Base-by-base conservation (phyloP, 2,888 invertebrate genomes). In the Hartigia nigra region DNA sequence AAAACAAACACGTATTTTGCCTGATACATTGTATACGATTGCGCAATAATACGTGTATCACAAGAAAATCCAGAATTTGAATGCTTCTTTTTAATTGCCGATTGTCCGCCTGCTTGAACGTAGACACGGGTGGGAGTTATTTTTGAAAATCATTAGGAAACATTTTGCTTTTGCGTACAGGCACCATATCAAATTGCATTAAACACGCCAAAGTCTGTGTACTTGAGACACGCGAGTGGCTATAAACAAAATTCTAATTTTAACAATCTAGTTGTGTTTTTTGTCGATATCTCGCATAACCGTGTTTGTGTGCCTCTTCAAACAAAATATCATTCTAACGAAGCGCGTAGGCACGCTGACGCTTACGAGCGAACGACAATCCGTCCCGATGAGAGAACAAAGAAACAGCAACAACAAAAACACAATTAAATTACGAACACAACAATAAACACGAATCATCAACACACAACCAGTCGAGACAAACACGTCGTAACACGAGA, bases 21-120 rank as follows among this genome's bases (percentile, higher is more conserved):
- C 5, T 23, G 5, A 34, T 34, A 34, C 4, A 34, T 34, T 3
- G 34, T 34, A 34, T 34, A 34, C 4, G 1, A 34, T 34, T 34
- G 34, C 4, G 3, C 34, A 34, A 34, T 34, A 34, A 76, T 35
- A 39, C 74, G 70, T 32, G 78, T 12, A 35, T 75, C 80, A 77
- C 79, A 76, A 79, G 79, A 78, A 69, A 78, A 79, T 70, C 32
- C 74, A 70, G 74, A 77, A 76, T 74, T 77, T 78, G 78, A 72
- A 80, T 77, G 79, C 80, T n/a, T n/a, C 31, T 70, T 12, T 4
- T 70, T 31, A 12, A 31, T 5, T 70, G 5, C 4, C 31, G 14
- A 4, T 1, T 39, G 39, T 14, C 1, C 37, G 14, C 37, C 12
- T n/a, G n/a, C n/a, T n/a, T n/a, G n/a, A n/a, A n/a, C n/a, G n/a